Evolutionary conservation across 2,888 invertebrate genomes (phyloP).

Genomic region (Sicus ferrugineus): DNA sequence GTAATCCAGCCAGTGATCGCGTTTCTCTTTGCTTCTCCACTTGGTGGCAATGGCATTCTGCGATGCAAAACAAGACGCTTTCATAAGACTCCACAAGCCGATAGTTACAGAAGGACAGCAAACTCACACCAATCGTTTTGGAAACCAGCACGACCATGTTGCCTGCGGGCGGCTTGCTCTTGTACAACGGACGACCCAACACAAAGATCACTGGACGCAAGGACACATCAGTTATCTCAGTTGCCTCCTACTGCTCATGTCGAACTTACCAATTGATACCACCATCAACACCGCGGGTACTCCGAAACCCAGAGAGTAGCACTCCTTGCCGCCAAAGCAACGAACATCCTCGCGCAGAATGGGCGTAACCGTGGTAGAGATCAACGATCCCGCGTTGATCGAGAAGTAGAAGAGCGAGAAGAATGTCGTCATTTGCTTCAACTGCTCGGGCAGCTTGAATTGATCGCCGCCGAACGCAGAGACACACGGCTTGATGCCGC

Average conservation of each 20-base stretch:
- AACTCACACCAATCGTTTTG: constrained; percentile 72
- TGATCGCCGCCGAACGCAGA: constrained; percentile 85
- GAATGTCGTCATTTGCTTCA: constrained; percentile 72
- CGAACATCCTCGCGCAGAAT: constrained; percentile 73
- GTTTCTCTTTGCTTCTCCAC: constrained; percentile 56
- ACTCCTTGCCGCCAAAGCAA: constrained; percentile 73
- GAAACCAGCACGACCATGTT: constrained; percentile 74
- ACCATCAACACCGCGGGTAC: constrained; percentile 78
- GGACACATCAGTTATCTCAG: not conserved
- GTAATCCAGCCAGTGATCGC: constrained; percentile 87
- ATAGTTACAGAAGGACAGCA: not conserved
- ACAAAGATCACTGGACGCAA: constrained; percentile 74
- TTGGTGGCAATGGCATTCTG: constrained; percentile 67
- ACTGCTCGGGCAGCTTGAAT: constrained; percentile 72
- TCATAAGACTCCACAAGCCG: not conserved
- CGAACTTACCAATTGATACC: constrained; percentile 71
- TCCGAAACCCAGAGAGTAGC: constrained; percentile 78
- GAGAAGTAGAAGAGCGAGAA: constrained; percentile 81
- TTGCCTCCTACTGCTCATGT: not conserved
- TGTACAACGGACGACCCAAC: constrained; percentile 72
- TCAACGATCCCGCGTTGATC: constrained; percentile 72
- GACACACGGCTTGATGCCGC: constrained; percentile 86
- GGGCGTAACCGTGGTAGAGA: constrained; percentile 79
- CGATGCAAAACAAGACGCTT: not conserved
- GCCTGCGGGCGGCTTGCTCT: constrained; percentile 72